phyloP scores from a whole-genome alignment of 2,888 invertebrate species.

The Dryobotodes eremita region DNA sequence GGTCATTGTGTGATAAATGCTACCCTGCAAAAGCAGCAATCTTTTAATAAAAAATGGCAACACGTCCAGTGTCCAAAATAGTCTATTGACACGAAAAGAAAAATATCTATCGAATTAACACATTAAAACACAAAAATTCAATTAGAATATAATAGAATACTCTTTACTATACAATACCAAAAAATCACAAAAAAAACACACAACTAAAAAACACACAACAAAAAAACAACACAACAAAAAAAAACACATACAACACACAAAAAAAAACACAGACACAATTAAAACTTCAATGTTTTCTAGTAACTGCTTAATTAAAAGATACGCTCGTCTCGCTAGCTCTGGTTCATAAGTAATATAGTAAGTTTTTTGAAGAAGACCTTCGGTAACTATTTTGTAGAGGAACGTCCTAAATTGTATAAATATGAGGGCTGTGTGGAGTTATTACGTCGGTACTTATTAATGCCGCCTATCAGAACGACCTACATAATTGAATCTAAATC shows the following conservation, averaged over 20 bases:
- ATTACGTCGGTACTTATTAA: conserved; percentile 57
- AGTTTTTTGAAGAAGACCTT: not conserved
- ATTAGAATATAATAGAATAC: no score
- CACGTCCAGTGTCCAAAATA: not conserved
- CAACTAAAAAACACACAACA: no score
- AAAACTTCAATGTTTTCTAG: no score
- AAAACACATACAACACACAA: no score
- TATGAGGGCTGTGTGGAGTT: conserved; percentile 43
- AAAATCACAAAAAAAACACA: no score
- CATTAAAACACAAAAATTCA: not conserved
- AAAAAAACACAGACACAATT: no score
- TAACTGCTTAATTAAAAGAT: not conserved
- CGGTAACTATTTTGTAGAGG: not conserved
- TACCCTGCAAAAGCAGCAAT: no score
- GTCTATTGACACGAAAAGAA: not conserved
- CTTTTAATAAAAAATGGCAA: no score
- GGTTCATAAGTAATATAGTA: not conserved
- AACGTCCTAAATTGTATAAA: conserved; percentile 45
- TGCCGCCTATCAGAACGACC: conserved; percentile 57
- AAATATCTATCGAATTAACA: not conserved
- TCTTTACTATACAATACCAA: no score
- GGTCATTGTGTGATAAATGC: no score
- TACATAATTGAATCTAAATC: conserved; percentile 61
- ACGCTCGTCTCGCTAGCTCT: not conserved
- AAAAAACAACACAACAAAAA: no score